Percentiles rank a stretch among this genome's conserved stretches.
Conservation (phyloP, 2,797 vertebrate species). For the Menidia menidia region DNA sequence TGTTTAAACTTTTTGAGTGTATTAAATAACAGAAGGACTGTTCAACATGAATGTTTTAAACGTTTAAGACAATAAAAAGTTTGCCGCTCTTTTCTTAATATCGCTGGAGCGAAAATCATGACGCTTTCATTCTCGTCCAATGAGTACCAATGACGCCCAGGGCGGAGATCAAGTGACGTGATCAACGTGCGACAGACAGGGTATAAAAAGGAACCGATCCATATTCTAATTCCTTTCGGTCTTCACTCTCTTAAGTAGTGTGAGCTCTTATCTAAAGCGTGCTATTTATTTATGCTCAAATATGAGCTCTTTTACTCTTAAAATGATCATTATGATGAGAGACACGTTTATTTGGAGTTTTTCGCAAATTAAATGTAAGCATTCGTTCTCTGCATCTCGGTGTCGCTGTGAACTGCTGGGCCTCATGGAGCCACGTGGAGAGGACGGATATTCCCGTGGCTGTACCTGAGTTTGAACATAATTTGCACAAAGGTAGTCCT, state of each 20-base stretch:
- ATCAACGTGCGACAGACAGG: slow-evolving; percentile 38
- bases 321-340: too few relatives aligned
- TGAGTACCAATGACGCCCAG: background rate
- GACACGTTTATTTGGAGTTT: background rate
- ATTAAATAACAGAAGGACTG: too few relatives aligned
- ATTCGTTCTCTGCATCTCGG: background rate
- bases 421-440: slow-evolving; percentile 53
- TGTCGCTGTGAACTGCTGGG: background rate
- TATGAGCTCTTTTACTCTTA: too few relatives aligned
- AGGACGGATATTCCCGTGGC: background rate
- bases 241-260: fast-evolving
- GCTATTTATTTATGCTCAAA: too few relatives aligned
- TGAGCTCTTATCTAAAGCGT: fast-evolving
- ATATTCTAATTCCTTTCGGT: fast-evolving
- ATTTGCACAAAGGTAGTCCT: too few relatives aligned
- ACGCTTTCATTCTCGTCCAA: background rate
- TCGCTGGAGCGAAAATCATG: too few relatives aligned
- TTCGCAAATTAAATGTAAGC: background rate
- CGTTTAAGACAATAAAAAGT: background rate
- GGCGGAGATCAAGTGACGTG: slow-evolving; percentile 29
- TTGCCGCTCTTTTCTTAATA: too few relatives aligned
- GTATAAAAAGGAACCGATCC: slow-evolving; percentile 10
- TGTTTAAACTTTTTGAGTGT: too few relatives aligned
- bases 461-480: background rate
- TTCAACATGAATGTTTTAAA: too few relatives aligned